Base-by-base conservation (phyloP, 2,113 vertebrate genomes). In the Oreochromis tanganicae region DNA sequence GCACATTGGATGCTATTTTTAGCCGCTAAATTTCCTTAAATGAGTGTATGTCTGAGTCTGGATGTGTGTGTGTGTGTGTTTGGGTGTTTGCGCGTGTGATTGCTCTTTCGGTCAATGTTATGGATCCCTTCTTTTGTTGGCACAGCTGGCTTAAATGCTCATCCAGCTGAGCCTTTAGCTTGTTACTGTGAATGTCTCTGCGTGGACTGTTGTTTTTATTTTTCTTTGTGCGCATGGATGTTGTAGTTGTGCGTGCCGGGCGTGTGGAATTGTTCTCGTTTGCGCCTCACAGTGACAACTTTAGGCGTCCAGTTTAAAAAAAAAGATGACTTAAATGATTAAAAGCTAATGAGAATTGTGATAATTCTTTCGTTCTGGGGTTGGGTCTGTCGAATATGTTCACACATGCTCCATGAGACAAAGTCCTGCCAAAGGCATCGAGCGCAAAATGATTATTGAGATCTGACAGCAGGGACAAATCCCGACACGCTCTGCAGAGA, bases 51-150 rank as follows among this genome's bases (percentile, higher is more conserved):
- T 82, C n/a, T 90, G 41, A 46, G 54, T 85, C 56, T 81, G 17
- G 5, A 16, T 48, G 34, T 87, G 29, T 85, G 48, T 55, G 48
- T 55, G 36, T 43, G 66, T 46, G 17, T 17, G 36, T 11, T 71
- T 63, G 36, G 46, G 57, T 52, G 63, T 81, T 38, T 52, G 54
- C 3, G 21, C 2, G 10, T 56, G 56, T 56, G 85, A 86, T 93
- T 91, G 85, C 87, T 80, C 34, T 86, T 43, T 41, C 6, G 55
- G 93, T 96, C 94, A 93, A 94, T 96, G 84, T 87, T 93, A 92
- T 90, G 46, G 86, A 92, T 94, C 84, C 56, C 43, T 59, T 87
- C 86, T 80, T 93, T 91, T 94, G 91, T 93, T 83, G 55, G 57
- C 8, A 38, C 91, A 94, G 93, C 93, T 92, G 87, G 79, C 86